A percentile compares a stretch with the other conserved stretches of the same genome.
Conservation (phyloP, 2,113 vertebrate genomes). For the Sarotherodon lohbergeri region DNA sequence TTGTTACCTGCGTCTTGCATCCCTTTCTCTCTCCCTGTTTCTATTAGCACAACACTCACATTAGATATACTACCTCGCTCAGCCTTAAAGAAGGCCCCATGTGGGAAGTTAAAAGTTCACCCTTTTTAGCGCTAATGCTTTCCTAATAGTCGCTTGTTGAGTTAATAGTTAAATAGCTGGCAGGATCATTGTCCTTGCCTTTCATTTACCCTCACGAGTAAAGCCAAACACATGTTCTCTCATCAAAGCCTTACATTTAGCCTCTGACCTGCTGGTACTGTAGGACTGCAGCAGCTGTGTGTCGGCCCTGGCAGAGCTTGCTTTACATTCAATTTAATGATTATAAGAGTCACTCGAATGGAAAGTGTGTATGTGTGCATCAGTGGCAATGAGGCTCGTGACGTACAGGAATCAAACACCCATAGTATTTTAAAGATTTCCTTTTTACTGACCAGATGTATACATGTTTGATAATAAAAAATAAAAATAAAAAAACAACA, state of each 20-base stretch:
- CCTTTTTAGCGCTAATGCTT: constrained; percentile 58
- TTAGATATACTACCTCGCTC: constrained; percentile 6
- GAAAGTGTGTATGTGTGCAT: not conserved
- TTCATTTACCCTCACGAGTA: constrained; percentile 34
- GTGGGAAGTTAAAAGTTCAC: constrained; percentile 64
- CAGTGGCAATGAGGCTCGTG: not conserved
- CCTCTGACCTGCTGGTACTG: constrained; percentile 20
- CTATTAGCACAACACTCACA: constrained; percentile 24
- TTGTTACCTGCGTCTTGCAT: not conserved
- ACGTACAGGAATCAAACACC: not conserved
- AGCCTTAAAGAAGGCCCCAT: constrained; percentile 13
- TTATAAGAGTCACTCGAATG: not conserved
- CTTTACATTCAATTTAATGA: not conserved
- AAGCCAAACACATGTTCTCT: constrained; percentile 56
- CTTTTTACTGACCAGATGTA: not conserved
- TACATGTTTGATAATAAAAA: constrained; percentile 21
- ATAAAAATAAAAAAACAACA: not conserved
- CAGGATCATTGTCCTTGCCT: constrained; percentile 38
- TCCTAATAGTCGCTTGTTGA: constrained; percentile 64
- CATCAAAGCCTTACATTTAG: constrained; percentile 55
- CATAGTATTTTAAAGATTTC: not conserved
- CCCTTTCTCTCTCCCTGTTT: constrained; percentile 22
- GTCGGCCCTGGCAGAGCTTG: not conserved
- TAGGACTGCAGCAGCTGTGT: constrained; percentile 24
- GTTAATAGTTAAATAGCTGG: constrained; percentile 64